Percentiles rank a stretch among this genome's conserved stretches.
Conservation (phyloP, 1,140 invertebrate genomes). For the Apis dorsata region DNA sequence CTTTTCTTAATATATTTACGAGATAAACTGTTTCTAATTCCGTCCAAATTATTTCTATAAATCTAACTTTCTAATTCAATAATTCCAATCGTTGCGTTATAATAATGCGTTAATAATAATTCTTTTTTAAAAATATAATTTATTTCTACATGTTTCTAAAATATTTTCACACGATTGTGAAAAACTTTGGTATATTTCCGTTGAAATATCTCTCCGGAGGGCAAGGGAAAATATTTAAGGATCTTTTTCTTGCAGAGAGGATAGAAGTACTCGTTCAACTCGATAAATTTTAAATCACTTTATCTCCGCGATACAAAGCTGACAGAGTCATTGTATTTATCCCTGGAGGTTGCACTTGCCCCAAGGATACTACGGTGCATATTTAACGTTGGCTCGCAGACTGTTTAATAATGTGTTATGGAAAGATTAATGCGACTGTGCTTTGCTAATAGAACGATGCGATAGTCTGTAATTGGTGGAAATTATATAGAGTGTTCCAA, state of each 20-base stretch:
- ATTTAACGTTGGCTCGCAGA: neutral
- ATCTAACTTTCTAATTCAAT: too few relatives aligned
- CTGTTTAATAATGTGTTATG: neutral
- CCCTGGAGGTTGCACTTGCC: neutral
- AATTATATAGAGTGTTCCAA: neutral
- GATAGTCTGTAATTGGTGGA: neutral
- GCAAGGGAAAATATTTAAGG: slow-evolving; percentile 16
- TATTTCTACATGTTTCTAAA: neutral
- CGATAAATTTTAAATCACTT: slow-evolving; percentile 36
- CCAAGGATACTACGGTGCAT: neutral
- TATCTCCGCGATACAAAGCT: slow-evolving; percentile 26
- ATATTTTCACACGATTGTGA: neutral
- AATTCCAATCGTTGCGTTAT: neutral
- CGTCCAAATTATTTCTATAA: too few relatives aligned
- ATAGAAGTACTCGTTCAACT: neutral
- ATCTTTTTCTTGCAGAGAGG: neutral
- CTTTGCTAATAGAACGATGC: neutral
- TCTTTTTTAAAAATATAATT: neutral
- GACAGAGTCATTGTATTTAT: slow-evolving; percentile 18
- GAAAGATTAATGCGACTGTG: neutral
- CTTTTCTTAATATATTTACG: too few relatives aligned
- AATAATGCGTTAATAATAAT: neutral
- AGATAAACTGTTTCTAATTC: too few relatives aligned
- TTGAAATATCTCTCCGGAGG: neutral
- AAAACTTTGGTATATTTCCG: neutral